A percentile compares a stretch with the other conserved stretches of the same genome.
Evolutionary conservation across 1,140 invertebrate genomes (phyloP).

Genomic region (Parasteatoda tepidariorum): DNA sequence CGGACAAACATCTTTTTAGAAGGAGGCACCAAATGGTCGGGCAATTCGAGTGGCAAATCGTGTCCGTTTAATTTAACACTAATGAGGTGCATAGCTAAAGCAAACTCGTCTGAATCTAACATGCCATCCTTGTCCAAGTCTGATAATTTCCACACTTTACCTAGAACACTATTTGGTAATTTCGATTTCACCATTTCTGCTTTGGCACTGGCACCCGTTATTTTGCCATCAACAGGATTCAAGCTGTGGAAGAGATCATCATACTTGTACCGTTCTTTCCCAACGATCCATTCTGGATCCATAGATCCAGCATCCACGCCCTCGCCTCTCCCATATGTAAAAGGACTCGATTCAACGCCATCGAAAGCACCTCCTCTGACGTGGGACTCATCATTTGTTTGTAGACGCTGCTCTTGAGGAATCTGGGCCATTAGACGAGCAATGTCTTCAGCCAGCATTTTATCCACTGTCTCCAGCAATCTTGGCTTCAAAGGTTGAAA

Average conservation of each 20-base stretch:
- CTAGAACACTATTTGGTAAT: constrained; percentile 95
- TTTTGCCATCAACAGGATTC: constrained; percentile 91
- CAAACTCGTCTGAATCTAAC: constrained; percentile 97
- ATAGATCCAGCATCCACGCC: constrained; percentile 95
- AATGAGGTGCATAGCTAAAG: constrained; percentile 99
- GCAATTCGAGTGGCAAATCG: constrained; percentile 91
- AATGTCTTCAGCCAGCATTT: constrained; percentile 97
- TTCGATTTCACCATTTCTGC: constrained; percentile 98
- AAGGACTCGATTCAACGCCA: constrained; percentile 69
- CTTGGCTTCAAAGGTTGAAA: constrained; percentile 93
- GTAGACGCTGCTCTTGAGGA: constrained; percentile 73
- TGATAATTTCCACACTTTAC: constrained; percentile 97
- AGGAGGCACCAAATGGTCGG: constrained; percentile 94
- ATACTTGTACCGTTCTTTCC: constrained; percentile 87
- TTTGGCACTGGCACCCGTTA: constrained; percentile 84
- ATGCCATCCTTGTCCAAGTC: constrained; percentile 97
- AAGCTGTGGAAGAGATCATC: constrained; percentile 89
- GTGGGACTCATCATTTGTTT: constrained; percentile 30
- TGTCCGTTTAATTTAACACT: constrained; percentile 93
- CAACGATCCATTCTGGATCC: constrained; percentile 97
- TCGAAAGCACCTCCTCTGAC: constrained; percentile 65
- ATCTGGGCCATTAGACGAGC: constrained; percentile 95
- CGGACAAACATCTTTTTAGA: constrained; percentile 74
- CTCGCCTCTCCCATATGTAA: constrained; percentile 95
- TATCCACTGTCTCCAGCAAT: constrained; percentile 92